phyloP scores from a whole-genome alignment of 2,113 vertebrate genomes.

The Limanda limanda region DNA sequence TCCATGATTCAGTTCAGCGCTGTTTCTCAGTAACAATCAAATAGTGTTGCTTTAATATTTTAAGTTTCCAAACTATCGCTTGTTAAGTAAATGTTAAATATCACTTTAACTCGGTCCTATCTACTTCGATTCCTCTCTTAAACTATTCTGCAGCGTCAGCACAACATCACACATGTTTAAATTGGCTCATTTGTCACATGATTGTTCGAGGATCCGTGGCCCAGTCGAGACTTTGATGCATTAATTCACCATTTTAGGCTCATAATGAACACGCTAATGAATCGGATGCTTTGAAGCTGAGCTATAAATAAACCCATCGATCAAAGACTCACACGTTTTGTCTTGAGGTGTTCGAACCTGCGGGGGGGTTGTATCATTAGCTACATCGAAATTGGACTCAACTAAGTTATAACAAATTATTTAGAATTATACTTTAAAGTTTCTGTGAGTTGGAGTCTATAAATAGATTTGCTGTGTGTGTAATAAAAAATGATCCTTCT shows the following conservation, averaged over 20 bases:
- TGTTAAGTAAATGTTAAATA: not conserved
- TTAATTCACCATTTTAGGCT: constrained; percentile 71
- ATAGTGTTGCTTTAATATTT: too few relatives aligned
- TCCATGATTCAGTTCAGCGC: too few relatives aligned
- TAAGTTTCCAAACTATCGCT: not conserved
- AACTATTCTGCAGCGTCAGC: constrained; percentile 34
- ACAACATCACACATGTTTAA: constrained; percentile 64
- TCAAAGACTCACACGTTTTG: constrained; percentile 53
- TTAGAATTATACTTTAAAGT: not conserved
- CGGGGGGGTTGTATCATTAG: not conserved
- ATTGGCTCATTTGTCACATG: constrained; percentile 76
- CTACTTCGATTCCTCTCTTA: not conserved
- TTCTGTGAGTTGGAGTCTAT: constrained; percentile 7
- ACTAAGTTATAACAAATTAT: not conserved
- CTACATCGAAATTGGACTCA: too few relatives aligned
- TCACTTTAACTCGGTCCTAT: not conserved
- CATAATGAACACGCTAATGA: constrained; percentile 72
- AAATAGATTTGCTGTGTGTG: not conserved
- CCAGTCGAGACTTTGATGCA: constrained; percentile 59
- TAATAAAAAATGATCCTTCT: not conserved
- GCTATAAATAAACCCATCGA: constrained; percentile 65
- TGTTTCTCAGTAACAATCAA: too few relatives aligned
- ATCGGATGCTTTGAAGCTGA: constrained; percentile 57
- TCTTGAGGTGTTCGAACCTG: constrained; percentile 32
- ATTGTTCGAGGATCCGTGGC: constrained; percentile 63